These are phyloP conservation scores for Pterocles gutturalis DNA, from an alignment of 2,113 vertebrate genomes.

Conservation along the genomic window DNA sequence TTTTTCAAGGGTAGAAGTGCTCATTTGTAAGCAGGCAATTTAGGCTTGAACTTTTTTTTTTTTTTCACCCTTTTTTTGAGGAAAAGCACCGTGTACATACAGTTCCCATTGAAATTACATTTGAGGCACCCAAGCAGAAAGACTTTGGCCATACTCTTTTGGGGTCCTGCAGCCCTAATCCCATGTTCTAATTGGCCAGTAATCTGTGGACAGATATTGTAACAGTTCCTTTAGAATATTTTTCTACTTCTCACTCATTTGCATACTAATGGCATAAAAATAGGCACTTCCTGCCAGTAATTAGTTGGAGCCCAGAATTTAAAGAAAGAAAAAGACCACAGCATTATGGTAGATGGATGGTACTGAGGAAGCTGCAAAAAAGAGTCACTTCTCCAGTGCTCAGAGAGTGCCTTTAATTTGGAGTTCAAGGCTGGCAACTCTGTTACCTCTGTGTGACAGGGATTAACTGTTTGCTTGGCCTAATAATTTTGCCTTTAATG, in stretches of 20 bases:
- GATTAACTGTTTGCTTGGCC: conserved; percentile 70
- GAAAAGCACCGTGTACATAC: conserved; percentile 34
- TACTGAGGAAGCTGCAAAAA: conserved; percentile 73
- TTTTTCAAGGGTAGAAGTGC: conserved; percentile 38
- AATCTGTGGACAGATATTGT: conserved; percentile 75
- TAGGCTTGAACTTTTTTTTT: conserved; percentile 1
- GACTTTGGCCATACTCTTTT: conserved; percentile 62
- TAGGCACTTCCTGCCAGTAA: conserved; percentile 76
- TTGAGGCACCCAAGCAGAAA: conserved; percentile 64
- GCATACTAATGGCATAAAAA: conserved; percentile 78
- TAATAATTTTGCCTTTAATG: conserved; percentile 70
- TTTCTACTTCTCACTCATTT: conserved; percentile 75
- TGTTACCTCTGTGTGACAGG: conserved; percentile 69
- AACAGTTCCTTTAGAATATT: conserved; percentile 77
- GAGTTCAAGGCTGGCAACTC: conserved; percentile 64
- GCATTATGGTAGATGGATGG: conserved; percentile 73
- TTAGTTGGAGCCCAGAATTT: conserved; percentile 73
- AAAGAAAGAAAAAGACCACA: conserved; percentile 73
- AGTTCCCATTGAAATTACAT: conserved; percentile 62
- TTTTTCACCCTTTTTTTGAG: background rate
- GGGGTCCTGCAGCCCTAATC: conserved; percentile 56
- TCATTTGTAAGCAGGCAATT: conserved; percentile 64
- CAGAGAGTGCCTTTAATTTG: conserved; percentile 65
- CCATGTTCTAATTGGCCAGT: conserved; percentile 73
- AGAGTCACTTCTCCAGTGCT: conserved; percentile 61